Evolutionary conservation across 1,140 invertebrate genomes (phyloP), one percentile per base, ranked within the genome.

Genomic region (Metopolophium dirhodum): DNA sequence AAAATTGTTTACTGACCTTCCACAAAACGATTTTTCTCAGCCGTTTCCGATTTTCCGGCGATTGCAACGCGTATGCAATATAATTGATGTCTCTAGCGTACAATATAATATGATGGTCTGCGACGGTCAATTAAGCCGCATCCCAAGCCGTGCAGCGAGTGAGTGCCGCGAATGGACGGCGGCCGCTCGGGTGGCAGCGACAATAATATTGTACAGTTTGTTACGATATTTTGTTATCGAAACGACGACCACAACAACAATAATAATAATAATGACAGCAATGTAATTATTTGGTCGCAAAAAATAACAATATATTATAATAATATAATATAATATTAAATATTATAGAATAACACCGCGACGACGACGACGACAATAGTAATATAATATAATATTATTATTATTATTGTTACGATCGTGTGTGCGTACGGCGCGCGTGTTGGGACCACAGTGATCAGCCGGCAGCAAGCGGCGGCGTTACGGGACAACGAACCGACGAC

Each of bases 401-500:
- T 68, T 68, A n/a, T 68, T 68, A 18, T 68, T n/a, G 61, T 77
- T n/a, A n/a, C 61, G 61, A 77, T 77, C 61, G 83, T 41, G 37
- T 45, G 83, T 85, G 83, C 37, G 37, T 85, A 85, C 30, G 47
- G 86, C 26, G 87, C 85, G 87, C 87, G 87, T 35, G 47, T 89
- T 11, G 11, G n/a, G 30, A 35, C 35, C 23, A 54, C 49, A 89
- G 86, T 49, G 87, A 37, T 51, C 49, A 35, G 49, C 49, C 91
- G 54, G 82, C 77, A 85, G 91, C 51, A 57, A 86, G 91, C 91
- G 91, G 91, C 91, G 91, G 82, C 91, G 91, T 86, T 93, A 85
- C 91, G 68, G 49, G 91, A 93, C 91, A 85, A 93, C 91, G 91
- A 57, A 93, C 91, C 91, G 91, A 57, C 91, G 91, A 93, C 91